phyloP scores from a whole-genome alignment of 2,888 invertebrate genomes.

The Crepidodera aurea region DNA sequence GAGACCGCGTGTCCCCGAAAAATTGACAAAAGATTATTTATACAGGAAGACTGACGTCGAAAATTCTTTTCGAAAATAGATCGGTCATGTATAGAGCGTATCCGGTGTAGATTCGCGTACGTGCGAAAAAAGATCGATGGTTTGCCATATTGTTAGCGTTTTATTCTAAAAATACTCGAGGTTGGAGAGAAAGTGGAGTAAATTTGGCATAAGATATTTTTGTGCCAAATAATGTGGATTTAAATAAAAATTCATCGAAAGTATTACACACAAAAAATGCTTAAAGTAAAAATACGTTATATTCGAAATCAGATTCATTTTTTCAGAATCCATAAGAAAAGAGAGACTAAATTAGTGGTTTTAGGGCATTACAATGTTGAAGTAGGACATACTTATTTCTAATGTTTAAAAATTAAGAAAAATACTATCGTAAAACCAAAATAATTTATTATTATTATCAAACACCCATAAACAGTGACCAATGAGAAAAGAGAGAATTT shows the following conservation, averaged over 20 bases:
- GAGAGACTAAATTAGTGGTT: no score
- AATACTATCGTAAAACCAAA: no score
- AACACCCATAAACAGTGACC: no score
- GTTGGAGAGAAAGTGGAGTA: background rate
- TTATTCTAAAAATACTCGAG: slow-evolving; percentile 11
- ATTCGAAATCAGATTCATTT: no score
- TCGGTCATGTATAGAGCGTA: slow-evolving; percentile 14
- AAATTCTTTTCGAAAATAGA: slow-evolving; percentile 23
- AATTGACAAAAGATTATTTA: background rate
- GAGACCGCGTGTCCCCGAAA: background rate
- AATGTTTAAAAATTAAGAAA: no score
- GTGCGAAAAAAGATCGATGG: slow-evolving; percentile 17
- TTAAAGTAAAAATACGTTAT: no score
- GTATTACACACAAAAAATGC: background rate
- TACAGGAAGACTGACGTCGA: slow-evolving; percentile 14
- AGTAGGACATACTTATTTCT: no score
- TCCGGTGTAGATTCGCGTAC: slow-evolving; percentile 13
- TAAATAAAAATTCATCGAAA: background rate
- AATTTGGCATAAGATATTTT: background rate
- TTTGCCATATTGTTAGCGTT: background rate
- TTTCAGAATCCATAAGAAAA: no score
- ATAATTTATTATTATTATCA: no score
- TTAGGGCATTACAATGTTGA: no score
- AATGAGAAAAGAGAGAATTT: no score
- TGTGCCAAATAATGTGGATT: background rate